phyloP scores from a whole-genome alignment of 2,797 vertebrate genomes.

The Sebastiscus tertius region DNA sequence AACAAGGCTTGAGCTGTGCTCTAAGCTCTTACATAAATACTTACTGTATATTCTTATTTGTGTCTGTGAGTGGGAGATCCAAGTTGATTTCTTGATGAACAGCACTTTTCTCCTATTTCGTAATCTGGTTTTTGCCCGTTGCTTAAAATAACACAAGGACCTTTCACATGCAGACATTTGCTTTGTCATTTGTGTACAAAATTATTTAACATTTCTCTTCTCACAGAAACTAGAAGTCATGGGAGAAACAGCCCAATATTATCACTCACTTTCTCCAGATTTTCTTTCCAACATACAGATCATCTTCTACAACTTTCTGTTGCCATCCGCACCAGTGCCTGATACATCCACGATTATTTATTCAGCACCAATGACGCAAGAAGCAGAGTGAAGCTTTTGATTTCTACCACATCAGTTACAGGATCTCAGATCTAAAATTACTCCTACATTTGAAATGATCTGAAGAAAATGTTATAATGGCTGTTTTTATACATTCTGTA shows the following conservation, averaged over 20 bases:
- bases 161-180: neutral
- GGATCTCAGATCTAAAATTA: neutral
- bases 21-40: conserved; percentile 17
- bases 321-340: neutral
- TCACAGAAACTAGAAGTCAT: neutral
- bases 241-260: neutral
- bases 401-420: neutral
- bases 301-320: neutral
- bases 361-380: neutral
- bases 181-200: neutral
- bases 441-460: neutral
- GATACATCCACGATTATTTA: neutral
- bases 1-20: neutral
- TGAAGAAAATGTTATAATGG: neutral
- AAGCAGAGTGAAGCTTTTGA: neutral
- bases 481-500: neutral
- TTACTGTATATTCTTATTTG: conserved; percentile 4
- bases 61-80: neutral
- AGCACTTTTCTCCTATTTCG: neutral
- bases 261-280: neutral
- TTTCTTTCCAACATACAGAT: neutral
- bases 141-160: neutral
- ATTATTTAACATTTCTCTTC: neutral
- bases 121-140: neutral
- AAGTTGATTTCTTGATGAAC: neutral